Conservation (phyloP, 2,888 invertebrate genomes). For the Parnassius smintheus region DNA sequence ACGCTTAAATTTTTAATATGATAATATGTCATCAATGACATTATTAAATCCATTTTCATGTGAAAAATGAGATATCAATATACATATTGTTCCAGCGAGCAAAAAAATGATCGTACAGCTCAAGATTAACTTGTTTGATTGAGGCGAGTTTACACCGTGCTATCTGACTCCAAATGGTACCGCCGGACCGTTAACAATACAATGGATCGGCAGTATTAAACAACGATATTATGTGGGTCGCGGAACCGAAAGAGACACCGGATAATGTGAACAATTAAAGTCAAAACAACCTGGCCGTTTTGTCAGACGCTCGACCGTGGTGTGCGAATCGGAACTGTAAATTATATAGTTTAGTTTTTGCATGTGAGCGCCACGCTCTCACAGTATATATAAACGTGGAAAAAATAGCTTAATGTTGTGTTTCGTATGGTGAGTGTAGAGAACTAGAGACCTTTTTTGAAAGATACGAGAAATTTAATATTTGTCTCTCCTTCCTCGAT, state of each 20-base stretch:
- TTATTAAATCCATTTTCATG: too few species aligned
- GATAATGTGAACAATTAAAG: conserved; percentile 67
- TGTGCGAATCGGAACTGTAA: not conserved
- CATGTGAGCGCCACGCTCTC: not conserved
- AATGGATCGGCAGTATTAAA: conserved; percentile 62
- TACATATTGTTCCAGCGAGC: too few species aligned
- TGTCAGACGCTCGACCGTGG: conserved; percentile 3
- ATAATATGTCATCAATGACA: too few species aligned
- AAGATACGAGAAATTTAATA: too few species aligned
- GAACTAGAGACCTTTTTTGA: too few species aligned
- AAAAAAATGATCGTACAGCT: conserved; percentile 2
- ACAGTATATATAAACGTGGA: too few species aligned
- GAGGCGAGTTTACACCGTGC: conserved; percentile 32
- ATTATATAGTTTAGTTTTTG: not conserved
- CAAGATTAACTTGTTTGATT: conserved; percentile 28
- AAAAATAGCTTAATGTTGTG: too few species aligned
- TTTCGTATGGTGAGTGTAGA: too few species aligned
- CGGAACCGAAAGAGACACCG: conserved; percentile 55
- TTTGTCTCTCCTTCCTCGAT: too few species aligned
- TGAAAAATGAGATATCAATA: too few species aligned
- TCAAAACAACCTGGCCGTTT: conserved; percentile 38
- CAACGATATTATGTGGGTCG: conserved; percentile 72
- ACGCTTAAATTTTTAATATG: too few species aligned
- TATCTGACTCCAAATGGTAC: conserved; percentile 54
- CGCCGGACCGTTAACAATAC: conserved; percentile 65